Conservation (phyloP, 2,797 vertebrate genomes). For the Hybognathus amarus region DNA sequence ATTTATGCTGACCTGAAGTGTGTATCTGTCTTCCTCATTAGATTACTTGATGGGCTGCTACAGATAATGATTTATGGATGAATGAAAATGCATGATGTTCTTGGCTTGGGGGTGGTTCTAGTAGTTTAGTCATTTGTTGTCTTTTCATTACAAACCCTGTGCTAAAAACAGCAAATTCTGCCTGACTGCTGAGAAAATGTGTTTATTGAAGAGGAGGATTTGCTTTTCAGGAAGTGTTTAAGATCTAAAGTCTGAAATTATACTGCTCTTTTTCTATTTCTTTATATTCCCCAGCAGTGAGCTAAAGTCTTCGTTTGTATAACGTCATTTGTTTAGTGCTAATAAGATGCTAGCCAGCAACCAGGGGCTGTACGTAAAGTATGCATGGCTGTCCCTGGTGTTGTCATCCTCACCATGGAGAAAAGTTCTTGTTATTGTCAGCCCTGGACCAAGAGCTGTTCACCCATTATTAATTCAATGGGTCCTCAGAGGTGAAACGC, state of each 20-base stretch:
- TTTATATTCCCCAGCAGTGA: not conserved
- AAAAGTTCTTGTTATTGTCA: conserved; percentile 53
- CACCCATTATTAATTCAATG: conserved; percentile 82
- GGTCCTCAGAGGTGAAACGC: conserved; percentile 70
- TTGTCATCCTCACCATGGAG: conserved; percentile 38
- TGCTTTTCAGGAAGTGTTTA: not conserved
- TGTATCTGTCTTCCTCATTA: not conserved
- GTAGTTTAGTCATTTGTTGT: conserved; percentile 1
- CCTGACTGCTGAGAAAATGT: not conserved
- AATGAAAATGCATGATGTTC: not conserved
- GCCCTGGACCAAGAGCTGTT: conserved; percentile 67
- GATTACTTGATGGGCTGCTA: not conserved
- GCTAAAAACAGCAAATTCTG: conserved; percentile 1
- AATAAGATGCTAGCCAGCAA: conserved; percentile 7
- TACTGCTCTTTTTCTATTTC: not conserved
- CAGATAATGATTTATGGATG: not conserved
- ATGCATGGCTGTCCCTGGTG: conserved; percentile 7
- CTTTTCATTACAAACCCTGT: not conserved
- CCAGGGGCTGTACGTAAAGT: not conserved
- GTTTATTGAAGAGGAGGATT: not conserved
- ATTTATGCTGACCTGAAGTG: not conserved
- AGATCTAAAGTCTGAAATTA: not conserved
- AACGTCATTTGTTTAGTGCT: not conserved
- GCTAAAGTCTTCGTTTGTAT: not conserved
- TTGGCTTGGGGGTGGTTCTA: not conserved